A percentile compares a stretch with the other conserved stretches of the same genome.
Conservation (phyloP, 2,797 vertebrate species). For the Delichon dasypus region DNA sequence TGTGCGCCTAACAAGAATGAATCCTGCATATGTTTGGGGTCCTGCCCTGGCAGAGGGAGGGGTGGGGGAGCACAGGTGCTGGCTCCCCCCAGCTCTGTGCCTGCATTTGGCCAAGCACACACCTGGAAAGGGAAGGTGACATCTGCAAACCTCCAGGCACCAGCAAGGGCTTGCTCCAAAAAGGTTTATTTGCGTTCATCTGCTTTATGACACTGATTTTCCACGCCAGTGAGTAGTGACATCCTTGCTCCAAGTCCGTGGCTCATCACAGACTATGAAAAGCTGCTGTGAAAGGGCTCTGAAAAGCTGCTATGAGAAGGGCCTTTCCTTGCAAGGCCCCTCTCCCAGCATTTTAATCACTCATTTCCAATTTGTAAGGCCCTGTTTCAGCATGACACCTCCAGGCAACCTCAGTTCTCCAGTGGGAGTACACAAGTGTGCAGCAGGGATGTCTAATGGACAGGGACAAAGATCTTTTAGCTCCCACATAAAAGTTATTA, state of each 20-base stretch:
- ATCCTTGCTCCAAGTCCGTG: not conserved
- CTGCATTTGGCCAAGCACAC: not conserved
- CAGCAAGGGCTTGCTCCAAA: not conserved
- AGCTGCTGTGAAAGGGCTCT: too few species aligned
- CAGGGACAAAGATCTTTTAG: not conserved
- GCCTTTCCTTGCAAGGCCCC: not conserved
- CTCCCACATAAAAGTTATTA: not conserved
- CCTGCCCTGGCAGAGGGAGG: not conserved
- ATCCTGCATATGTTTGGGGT: not conserved
- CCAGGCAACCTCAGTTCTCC: not conserved
- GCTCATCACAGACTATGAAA: fast-evolving
- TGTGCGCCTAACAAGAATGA: not conserved
- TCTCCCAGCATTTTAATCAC: not conserved
- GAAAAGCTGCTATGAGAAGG: too few species aligned
- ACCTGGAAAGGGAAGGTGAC: not conserved
- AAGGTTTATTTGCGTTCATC: not conserved
- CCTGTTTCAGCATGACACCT: not conserved
- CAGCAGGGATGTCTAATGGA: not conserved
- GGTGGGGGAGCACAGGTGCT: not conserved
- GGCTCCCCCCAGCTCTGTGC: fast-evolving
- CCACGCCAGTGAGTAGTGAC: not conserved
- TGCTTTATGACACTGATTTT: not conserved
- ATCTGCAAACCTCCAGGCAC: not conserved
- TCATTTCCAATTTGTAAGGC: not conserved
- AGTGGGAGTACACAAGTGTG: not conserved